Base-by-base conservation (phyloP, 2,113 vertebrate species). In the Saccopteryx bilineata region DNA sequence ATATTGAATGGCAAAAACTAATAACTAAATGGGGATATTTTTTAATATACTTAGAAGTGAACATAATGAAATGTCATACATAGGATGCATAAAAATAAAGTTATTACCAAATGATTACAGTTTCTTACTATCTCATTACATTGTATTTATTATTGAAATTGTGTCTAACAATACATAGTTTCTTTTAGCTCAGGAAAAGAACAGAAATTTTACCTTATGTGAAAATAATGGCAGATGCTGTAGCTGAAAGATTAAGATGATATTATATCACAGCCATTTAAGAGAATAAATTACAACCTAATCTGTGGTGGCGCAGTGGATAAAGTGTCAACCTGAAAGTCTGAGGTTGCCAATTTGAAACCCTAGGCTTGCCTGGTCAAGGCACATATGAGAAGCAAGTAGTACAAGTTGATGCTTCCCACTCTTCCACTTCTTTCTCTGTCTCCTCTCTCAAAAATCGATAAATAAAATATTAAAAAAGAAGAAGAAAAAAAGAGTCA, bases 61-160 rank as follows among this genome's bases (percentile, higher is more conserved):
- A 24, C 5, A 17, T 90, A 63, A 26, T 65, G 18, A 7, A 52
- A 28, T 50, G 63, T 63, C 5, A 39, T 68, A 9, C 5, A 7
- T 52, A 56, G 26, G 91, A 79, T 6, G 39, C 9, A 24, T 39
- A 66, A 81, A 68, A 72, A 50, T 39, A 54, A 28, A 48, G 17
- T 63, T 86, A 52, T 82, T 68, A 54, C 2, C 10, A 52, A 60
- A 33, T 48, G 18, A 58, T 79, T 74, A 19, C 7, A 8, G 75
- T 6, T 61, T 71, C 9, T 46, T 5, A 58, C 31, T 48, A 52
- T 66, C 50, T 87, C 19, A 54, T 87, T 87, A 46, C 12, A 76
- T 83, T 90, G 82, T 18, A 69, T 13, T 91, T 85, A 46, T 68
- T 93, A 15, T 31, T 93, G 23, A 93, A 95, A 60, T 52, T 87